Evolutionary conservation across 2,888 invertebrate genomes (phyloP).

Genomic region (Hypena proboscidalis): DNA sequence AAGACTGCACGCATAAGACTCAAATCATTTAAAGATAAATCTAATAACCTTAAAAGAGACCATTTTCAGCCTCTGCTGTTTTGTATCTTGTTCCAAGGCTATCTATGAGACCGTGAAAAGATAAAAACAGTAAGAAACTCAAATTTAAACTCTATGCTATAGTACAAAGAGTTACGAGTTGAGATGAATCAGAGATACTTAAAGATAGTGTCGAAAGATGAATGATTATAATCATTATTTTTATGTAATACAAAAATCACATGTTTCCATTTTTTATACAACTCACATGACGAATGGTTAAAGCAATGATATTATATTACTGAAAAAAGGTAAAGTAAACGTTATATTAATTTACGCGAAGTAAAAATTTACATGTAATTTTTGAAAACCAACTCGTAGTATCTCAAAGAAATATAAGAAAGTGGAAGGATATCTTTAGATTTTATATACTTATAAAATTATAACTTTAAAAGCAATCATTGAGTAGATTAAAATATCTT

Average conservation of each 20-base stretch:
- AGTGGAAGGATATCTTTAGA: too few species aligned
- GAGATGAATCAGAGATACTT: slow-evolving; percentile 25
- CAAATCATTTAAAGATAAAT: too few species aligned
- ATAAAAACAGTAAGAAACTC: slow-evolving; percentile 7
- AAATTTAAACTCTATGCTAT: slow-evolving; percentile 27
- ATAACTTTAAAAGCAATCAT: too few species aligned
- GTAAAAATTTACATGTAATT: too few species aligned
- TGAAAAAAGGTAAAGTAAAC: too few species aligned
- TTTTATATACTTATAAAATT: too few species aligned
- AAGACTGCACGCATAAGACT: too few species aligned
- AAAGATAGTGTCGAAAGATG: slow-evolving; percentile 59
- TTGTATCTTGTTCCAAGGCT: slow-evolving; percentile 25
- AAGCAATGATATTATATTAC: too few species aligned
- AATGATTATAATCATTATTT: slow-evolving; percentile 44
- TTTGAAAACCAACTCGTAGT: too few species aligned
- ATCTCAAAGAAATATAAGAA: too few species aligned
- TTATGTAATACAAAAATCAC: slow-evolving; percentile 43
- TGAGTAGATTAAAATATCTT: too few species aligned
- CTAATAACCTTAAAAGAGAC: slow-evolving; percentile 13
- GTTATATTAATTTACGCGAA: too few species aligned
- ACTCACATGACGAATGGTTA: slow-evolving; percentile 41
- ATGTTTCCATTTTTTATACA: slow-evolving; percentile 17
- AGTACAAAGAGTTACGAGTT: slow-evolving; percentile 10
- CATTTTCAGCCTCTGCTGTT: slow-evolving; percentile 16
- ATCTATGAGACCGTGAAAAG: slow-evolving; percentile 8